phyloP scores from a whole-genome alignment of 2,888 invertebrate genomes.

The Nomada fucata region DNA sequence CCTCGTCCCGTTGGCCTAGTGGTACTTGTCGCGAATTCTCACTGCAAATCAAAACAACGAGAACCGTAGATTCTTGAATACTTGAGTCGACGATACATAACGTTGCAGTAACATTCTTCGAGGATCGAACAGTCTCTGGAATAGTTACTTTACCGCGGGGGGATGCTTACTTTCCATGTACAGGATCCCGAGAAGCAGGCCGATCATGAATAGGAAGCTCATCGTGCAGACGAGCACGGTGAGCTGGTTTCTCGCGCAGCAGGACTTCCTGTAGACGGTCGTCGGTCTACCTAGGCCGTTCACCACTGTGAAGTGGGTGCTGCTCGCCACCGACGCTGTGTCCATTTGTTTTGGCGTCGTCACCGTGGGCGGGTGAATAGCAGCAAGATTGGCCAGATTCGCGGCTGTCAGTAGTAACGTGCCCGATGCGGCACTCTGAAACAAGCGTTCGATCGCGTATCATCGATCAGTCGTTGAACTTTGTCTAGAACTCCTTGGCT shows the following conservation, averaged over 20 bases:
- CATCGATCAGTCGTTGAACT: constrained; percentile 7
- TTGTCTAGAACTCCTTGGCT: not conserved
- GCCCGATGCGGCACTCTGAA: constrained; percentile 92
- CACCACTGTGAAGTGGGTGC: constrained; percentile 94
- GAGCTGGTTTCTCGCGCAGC: constrained; percentile 92
- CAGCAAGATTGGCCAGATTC: constrained; percentile 86
- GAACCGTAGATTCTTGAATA: constrained; percentile 18
- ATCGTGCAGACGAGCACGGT: constrained; percentile 93
- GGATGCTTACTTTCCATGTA: constrained; percentile 92
- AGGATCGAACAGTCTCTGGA: not conserved
- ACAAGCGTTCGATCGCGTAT: constrained; percentile 64
- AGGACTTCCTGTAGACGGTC: constrained; percentile 87
- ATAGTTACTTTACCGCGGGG: not conserved
- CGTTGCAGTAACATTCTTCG: not conserved
- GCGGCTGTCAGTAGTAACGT: constrained; percentile 92
- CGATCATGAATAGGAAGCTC: constrained; percentile 92
- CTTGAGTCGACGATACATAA: constrained; percentile 12
- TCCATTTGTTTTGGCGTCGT: constrained; percentile 87
- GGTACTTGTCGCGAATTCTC: constrained; percentile 84
- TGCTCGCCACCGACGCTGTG: constrained; percentile 91
- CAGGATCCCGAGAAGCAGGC: constrained; percentile 92
- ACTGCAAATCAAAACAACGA: constrained; percentile 84
- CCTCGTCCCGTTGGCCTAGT: constrained; percentile 66
- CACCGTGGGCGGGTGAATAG: constrained; percentile 83
- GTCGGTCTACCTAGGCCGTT: constrained; percentile 89